phyloP scores from a whole-genome alignment of 2,797 vertebrate genomes.

The Mico argentatus region DNA sequence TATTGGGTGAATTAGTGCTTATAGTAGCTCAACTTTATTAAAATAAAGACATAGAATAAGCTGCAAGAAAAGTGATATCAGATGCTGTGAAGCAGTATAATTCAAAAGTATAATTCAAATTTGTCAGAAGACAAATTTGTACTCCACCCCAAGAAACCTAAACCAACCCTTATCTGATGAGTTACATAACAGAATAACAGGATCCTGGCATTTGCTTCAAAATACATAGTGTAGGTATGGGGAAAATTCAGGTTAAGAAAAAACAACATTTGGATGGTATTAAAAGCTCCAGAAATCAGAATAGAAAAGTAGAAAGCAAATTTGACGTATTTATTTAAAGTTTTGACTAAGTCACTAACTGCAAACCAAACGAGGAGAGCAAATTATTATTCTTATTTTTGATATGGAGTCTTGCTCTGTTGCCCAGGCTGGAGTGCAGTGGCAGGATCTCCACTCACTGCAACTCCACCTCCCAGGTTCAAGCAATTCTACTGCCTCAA shows the following conservation, averaged over 20 bases:
- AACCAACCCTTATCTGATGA: neutral
- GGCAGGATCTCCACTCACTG: too few relatives aligned
- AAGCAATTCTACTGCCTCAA: too few relatives aligned
- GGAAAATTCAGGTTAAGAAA: neutral
- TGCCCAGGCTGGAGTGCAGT: too few relatives aligned
- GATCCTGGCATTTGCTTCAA: neutral
- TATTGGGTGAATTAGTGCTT: neutral
- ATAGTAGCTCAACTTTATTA: neutral
- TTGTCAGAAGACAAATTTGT: neutral
- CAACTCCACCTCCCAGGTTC: too few relatives aligned
- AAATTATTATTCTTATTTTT: neutral
- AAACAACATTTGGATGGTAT: neutral
- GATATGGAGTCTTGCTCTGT: too few relatives aligned
- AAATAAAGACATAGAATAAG: neutral
- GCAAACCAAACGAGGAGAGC: neutral
- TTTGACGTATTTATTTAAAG: neutral
- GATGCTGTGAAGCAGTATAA: neutral
- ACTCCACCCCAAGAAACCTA: slow-evolving; percentile 15
- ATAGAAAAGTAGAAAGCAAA: slow-evolving; percentile 10
- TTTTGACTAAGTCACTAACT: neutral
- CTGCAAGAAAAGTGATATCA: neutral
- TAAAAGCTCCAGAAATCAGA: neutral
- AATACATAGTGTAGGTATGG: neutral
- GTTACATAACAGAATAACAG: neutral
- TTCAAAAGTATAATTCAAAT: neutral